phyloP scores from a whole-genome alignment of 2,888 invertebrate genomes.

The Smittia sp. region DNA sequence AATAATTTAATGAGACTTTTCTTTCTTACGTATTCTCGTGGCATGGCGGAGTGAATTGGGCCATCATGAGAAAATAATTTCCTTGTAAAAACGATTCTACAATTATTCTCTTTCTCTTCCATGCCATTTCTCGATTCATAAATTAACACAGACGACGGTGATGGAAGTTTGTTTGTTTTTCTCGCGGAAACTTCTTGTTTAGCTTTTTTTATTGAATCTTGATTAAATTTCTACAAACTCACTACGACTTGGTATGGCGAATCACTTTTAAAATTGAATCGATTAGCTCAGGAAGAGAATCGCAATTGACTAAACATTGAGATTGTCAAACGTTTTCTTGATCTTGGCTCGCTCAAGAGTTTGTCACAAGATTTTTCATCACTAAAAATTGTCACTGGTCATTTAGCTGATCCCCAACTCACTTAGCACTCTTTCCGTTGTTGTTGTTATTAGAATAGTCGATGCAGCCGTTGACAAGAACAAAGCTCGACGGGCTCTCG shows the following conservation, averaged over 20 bases:
- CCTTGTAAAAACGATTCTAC: neutral
- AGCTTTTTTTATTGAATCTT: neutral
- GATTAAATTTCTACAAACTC: constrained; percentile 8
- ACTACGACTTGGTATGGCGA: neutral
- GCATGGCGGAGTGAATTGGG: constrained; percentile 7
- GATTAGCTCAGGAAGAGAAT: neutral
- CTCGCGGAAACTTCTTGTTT: neutral
- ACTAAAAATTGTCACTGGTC: no score
- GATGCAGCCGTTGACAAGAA: constrained; percentile 48
- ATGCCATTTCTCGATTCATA: neutral
- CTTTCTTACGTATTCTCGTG: neutral
- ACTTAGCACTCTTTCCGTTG: neutral
- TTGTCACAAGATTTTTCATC: neutral
- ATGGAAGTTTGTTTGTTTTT: neutral
- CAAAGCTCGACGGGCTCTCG: neutral
- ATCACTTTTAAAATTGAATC: neutral
- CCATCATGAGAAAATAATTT: constrained; percentile 25
- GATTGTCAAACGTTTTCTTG: constrained; percentile 26
- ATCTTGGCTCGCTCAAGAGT: neutral
- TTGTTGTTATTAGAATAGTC: constrained; percentile 51
- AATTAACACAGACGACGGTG: neutral
- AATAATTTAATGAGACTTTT: constrained; percentile 12
- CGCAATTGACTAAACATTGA: neutral
- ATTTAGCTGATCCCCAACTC: neutral
- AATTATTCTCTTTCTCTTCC: constrained; percentile 4